Conservation (phyloP, 2,797 vertebrate genomes). For the Pitangus sulphuratus region DNA sequence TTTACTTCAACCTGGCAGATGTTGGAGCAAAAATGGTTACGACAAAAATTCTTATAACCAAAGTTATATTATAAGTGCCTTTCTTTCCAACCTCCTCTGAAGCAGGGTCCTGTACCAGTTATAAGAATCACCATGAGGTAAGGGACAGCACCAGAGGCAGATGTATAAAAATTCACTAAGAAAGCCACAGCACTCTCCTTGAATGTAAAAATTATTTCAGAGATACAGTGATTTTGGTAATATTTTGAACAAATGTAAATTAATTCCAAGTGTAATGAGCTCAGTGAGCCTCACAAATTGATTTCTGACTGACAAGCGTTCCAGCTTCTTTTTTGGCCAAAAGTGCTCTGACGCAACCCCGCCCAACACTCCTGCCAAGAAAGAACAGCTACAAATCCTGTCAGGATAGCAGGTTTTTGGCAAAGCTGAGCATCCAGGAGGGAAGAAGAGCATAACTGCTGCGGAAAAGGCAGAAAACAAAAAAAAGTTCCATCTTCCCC, state of each 20-base stretch:
- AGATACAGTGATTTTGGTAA: neutral
- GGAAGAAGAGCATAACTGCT: neutral
- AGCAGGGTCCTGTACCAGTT: neutral
- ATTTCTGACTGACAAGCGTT: neutral
- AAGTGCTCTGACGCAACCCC: constrained; percentile 17
- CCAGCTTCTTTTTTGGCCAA: constrained; percentile 56
- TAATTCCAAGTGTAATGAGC: constrained; percentile 8
- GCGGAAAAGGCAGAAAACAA: neutral
- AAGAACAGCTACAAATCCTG: constrained; percentile 40
- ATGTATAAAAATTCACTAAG: neutral
- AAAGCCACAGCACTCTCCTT: neutral
- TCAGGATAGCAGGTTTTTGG: constrained; percentile 45
- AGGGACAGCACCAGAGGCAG: neutral
- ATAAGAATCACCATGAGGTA: neutral
- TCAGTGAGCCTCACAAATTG: neutral
- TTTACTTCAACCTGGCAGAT: neutral
- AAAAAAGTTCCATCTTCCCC: neutral
- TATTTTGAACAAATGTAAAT: constrained; percentile 2
- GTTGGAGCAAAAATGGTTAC: neutral
- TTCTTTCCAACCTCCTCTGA: neutral
- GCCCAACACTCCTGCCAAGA: constrained; percentile 29
- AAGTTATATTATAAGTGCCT: neutral
- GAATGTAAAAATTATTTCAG: neutral
- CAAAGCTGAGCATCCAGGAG: neutral
- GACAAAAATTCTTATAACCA: neutral